Evolutionary conservation across 2,113 vertebrate species (phyloP).

Genomic region (Oostethus manadensis): DNA sequence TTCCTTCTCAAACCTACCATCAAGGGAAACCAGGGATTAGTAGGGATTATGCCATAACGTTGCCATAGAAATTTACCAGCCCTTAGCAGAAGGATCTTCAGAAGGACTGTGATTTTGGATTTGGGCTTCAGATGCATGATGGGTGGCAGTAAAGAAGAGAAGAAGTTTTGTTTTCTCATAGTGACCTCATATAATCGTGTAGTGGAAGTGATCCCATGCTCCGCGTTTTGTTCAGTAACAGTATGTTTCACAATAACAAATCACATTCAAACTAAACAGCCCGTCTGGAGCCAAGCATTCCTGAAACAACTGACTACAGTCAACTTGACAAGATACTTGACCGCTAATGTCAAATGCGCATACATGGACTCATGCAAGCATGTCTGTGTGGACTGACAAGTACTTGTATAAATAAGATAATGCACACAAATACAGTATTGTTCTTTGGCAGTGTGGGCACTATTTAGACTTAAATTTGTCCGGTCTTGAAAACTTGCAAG

Average conservation of each 20-base stretch:
- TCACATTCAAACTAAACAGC: slow-evolving; percentile 55
- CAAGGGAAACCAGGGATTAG: slow-evolving; percentile 59
- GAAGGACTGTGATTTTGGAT: slow-evolving; percentile 32
- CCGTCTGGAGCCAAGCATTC: slow-evolving; percentile 17
- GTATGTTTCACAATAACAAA: slow-evolving; percentile 56
- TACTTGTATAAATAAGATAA: not conserved
- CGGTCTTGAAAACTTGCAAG: slow-evolving; percentile 1
- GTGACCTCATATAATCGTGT: slow-evolving; percentile 2
- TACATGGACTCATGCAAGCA: not conserved
- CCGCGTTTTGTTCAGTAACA: slow-evolving; percentile 58
- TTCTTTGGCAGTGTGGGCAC: slow-evolving; percentile 10
- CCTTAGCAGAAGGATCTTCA: slow-evolving; percentile 17
- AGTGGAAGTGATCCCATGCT: slow-evolving; percentile 37
- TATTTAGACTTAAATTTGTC: slow-evolving; percentile 16
- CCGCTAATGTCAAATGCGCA: slow-evolving; percentile 7
- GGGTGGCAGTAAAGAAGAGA: not conserved
- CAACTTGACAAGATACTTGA: slow-evolving; percentile 1
- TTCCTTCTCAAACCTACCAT: slow-evolving; percentile 31
- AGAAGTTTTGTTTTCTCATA: not conserved
- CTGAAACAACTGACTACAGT: slow-evolving; percentile 22
- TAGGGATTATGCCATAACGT: slow-evolving; percentile 45
- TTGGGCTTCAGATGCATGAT: slow-evolving; percentile 7
- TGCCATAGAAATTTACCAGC: slow-evolving; percentile 35
- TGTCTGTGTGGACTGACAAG: slow-evolving; percentile 1
- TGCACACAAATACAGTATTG: slow-evolving; percentile 25